phyloP scores from a whole-genome alignment of 2,888 invertebrate species.

The Lypha dubia region DNA sequence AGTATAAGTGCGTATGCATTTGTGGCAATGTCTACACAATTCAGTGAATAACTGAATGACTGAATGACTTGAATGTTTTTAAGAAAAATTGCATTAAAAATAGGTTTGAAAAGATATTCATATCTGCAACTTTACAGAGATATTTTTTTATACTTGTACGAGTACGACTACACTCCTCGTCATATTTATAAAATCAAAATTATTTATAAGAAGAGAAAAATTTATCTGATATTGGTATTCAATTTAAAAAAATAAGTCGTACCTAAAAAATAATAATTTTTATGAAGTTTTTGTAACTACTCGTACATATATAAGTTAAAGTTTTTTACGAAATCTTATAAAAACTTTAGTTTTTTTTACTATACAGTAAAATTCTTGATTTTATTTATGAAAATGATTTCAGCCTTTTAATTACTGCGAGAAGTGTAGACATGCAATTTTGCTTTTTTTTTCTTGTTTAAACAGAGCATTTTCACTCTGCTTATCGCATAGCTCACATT shows the following conservation, averaged over 20 bases:
- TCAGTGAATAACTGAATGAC: constrained; percentile 54
- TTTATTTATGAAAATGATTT: background rate
- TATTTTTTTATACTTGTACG: background rate
- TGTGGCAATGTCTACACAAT: constrained; percentile 14
- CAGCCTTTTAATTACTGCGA: background rate
- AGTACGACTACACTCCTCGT: background rate
- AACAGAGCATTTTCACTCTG: constrained; percentile 9
- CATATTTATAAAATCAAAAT: background rate
- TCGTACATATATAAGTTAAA: no score
- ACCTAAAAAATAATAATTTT: no score
- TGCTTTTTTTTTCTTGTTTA: background rate
- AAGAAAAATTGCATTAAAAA: constrained; percentile 52
- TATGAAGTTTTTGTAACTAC: no score
- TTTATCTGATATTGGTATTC: no score
- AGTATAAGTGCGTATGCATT: background rate
- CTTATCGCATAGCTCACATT: constrained; percentile 67
- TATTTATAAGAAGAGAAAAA: no score
- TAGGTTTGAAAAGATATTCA: constrained; percentile 45
- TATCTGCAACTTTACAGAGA: constrained; percentile 32
- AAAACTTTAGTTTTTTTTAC: no score
- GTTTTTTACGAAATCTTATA: no score
- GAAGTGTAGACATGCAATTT: constrained; percentile 18
- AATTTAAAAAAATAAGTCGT: no score
- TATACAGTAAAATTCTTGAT: background rate
- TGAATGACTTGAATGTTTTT: constrained; percentile 52